Percentiles rank a stretch among this genome's conserved stretches.
These are phyloP conservation scores for Misgurnus mizolepis DNA, from an alignment of 2,113 vertebrate species.

Conservation along the genomic window DNA sequence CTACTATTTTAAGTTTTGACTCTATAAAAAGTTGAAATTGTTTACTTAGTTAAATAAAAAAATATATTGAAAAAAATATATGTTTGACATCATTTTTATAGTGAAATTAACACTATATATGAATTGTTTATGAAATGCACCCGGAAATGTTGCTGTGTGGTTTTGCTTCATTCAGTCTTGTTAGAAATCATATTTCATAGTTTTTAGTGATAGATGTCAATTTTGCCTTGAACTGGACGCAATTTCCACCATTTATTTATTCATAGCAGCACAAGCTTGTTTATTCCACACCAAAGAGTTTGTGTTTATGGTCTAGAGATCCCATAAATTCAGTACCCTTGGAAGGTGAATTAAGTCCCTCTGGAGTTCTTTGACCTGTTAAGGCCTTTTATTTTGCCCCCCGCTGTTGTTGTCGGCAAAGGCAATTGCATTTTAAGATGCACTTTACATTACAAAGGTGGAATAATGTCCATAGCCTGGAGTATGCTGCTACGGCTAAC, in stretches of 20 bases:
- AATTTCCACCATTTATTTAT: conserved; percentile 40
- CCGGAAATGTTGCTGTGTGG: too few species aligned
- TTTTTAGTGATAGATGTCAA: conserved; percentile 21
- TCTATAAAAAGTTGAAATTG: too few species aligned
- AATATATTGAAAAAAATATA: too few species aligned
- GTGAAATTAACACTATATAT: background rate
- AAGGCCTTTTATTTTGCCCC: conserved; percentile 48
- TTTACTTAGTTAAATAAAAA: too few species aligned
- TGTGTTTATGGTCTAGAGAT: conserved; percentile 44
- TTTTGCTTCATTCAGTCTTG: conserved; percentile 12
- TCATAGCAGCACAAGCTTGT: conserved; percentile 33
- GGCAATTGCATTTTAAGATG: conserved; percentile 54
- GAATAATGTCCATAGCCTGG: conserved; percentile 45
- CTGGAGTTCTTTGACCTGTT: conserved; percentile 39
- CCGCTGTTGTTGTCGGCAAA: conserved; percentile 33
- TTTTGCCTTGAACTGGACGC: conserved; percentile 11
- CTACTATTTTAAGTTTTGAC: too few species aligned
- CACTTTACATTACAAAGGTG: conserved; percentile 56
- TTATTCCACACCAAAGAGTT: conserved; percentile 37
- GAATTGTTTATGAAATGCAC: background rate
- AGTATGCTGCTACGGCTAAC: conserved; percentile 41
- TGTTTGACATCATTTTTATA: too few species aligned
- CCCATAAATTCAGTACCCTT: conserved; percentile 39
- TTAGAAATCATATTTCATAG: conserved; percentile 20
- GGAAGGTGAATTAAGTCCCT: conserved; percentile 41